These are phyloP conservation scores for Drosophila borborema DNA, from an alignment of 2,888 invertebrate species.

Conservation along the genomic window DNA sequence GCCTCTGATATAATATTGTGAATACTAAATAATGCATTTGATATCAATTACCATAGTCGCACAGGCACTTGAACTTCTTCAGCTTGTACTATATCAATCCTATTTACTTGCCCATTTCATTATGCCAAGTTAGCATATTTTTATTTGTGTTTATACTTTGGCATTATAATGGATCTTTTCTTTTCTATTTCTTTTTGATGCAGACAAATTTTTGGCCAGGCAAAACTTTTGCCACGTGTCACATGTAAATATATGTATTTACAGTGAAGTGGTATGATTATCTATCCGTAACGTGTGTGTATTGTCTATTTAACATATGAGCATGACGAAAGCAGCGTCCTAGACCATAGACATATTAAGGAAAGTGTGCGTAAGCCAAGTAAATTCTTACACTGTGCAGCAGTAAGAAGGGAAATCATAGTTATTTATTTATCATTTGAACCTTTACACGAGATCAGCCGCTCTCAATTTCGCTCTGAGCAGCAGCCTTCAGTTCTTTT, in stretches of 20 bases:
- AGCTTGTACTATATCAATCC: conserved; percentile 21
- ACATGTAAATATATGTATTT: background rate
- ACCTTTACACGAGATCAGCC: no score
- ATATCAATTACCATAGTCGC: conserved; percentile 24
- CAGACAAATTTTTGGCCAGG: conserved; percentile 16
- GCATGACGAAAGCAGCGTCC: conserved; percentile 55
- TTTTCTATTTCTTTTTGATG: background rate
- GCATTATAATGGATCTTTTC: conserved; percentile 27
- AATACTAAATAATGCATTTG: conserved; percentile 15
- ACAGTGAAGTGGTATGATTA: conserved; percentile 1
- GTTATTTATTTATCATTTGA: no score
- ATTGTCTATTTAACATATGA: conserved; percentile 14
- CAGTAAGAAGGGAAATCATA: background rate
- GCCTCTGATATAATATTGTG: conserved; percentile 33
- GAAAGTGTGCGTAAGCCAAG: conserved; percentile 8
- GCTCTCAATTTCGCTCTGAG: no score
- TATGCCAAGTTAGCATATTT: background rate
- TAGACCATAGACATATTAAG: conserved; percentile 24
- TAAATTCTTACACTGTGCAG: background rate
- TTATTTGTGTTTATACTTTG: conserved; percentile 6
- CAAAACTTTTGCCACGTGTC: conserved; percentile 32
- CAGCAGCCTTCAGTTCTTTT: no score
- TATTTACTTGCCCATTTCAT: conserved; percentile 5
- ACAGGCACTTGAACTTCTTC: background rate
- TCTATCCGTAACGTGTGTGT: conserved; percentile 21